Conservation (phyloP, 2,113 vertebrate species). For the Pelvicachromis taeniatus region DNA sequence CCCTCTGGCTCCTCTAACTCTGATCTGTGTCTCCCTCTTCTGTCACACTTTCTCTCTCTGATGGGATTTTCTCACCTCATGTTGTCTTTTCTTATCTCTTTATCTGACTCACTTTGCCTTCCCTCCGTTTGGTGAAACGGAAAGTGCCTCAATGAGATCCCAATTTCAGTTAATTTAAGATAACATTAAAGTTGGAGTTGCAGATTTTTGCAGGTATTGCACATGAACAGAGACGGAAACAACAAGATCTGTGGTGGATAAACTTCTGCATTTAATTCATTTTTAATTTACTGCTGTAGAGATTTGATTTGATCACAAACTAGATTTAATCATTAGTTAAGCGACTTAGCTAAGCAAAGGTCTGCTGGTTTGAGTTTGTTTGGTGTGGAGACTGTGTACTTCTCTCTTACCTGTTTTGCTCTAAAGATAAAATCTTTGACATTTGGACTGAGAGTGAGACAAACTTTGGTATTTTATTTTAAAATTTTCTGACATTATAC, state of each 20-base stretch:
- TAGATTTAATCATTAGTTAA: background rate
- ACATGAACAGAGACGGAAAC: background rate
- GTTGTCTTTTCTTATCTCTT: background rate
- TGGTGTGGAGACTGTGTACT: background rate
- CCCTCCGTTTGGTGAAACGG: background rate
- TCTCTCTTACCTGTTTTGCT: background rate
- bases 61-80: slow-evolving; percentile 16
- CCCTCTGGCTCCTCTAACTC: background rate
- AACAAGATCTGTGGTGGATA: background rate
- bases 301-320: background rate
- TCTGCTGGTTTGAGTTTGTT: background rate
- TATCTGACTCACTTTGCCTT: background rate
- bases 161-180: background rate
- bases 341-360: background rate
- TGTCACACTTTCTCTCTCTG: background rate
- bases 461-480: background rate
- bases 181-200: background rate
- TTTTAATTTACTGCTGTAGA: background rate
- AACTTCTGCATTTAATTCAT: background rate
- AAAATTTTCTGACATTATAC: background rate
- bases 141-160: background rate
- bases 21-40: background rate
- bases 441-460: background rate
- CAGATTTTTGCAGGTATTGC: background rate
- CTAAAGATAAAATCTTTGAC: background rate